Evolutionary conservation across 2,888 invertebrate species (phyloP).

Genomic region (Torymus aiolomorphi): DNA sequence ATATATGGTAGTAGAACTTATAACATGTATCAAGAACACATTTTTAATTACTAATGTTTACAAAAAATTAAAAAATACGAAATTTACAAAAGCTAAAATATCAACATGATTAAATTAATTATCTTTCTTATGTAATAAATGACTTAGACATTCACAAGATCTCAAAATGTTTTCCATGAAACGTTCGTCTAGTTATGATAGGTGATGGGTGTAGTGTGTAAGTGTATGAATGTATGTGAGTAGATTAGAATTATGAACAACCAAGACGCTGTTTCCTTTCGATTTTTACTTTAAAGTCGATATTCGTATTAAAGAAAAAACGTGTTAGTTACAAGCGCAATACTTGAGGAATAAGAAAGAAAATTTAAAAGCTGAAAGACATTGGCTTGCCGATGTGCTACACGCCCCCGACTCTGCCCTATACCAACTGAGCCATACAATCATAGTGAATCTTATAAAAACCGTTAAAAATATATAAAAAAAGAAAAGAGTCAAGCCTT

Average conservation of each 20-base stretch:
- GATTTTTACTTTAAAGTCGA: slow-evolving; percentile 7
- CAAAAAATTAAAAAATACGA: neutral
- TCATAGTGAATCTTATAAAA: neutral
- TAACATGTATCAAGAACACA: too few species aligned
- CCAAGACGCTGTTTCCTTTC: slow-evolving; percentile 22
- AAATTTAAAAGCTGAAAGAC: slow-evolving; percentile 44
- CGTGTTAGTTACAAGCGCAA: slow-evolving; percentile 45
- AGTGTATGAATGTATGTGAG: neutral
- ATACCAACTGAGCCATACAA: slow-evolving; percentile 11
- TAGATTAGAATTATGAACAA: slow-evolving; percentile 23
- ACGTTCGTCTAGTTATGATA: too few species aligned
- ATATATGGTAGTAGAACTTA: too few species aligned
- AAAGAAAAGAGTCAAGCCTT: neutral
- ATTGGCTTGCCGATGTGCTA: slow-evolving; percentile 41
- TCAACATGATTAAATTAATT: too few species aligned
- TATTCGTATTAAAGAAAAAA: neutral
- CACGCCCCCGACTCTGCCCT: slow-evolving; percentile 20
- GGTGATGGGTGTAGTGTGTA: neutral
- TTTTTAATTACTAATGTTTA: neutral
- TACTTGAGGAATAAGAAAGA: slow-evolving; percentile 29
- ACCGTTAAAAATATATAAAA: neutral
- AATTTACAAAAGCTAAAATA: neutral
- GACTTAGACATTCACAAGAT: slow-evolving; percentile 4
- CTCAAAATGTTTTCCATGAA: neutral
- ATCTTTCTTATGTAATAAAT: too few species aligned